Conservation (phyloP, 2,113 vertebrate species). For the Notarius quadriscutis region DNA sequence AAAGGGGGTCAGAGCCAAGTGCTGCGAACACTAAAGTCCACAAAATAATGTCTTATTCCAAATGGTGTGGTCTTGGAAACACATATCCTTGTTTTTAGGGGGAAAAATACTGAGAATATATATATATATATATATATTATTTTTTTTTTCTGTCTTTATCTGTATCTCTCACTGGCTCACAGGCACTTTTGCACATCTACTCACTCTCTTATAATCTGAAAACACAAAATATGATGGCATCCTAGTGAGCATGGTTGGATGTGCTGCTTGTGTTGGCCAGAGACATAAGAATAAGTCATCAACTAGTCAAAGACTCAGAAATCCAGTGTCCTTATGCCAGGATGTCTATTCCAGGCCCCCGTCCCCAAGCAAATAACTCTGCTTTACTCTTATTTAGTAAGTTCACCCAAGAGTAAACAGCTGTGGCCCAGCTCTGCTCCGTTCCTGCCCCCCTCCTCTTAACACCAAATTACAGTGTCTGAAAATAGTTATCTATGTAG, state of each 20-base stretch:
- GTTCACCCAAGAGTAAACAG: slow-evolving; percentile 68
- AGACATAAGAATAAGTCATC: slow-evolving; percentile 54
- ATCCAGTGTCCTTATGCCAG: slow-evolving; percentile 61
- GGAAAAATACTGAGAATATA: background rate
- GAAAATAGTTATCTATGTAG: slow-evolving; percentile 52
- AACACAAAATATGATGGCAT: slow-evolving; percentile 13
- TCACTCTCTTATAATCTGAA: slow-evolving; percentile 18
- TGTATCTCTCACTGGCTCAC: background rate
- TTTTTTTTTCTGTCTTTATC: background rate
- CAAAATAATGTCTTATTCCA: slow-evolving; percentile 20
- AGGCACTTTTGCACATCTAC: background rate
- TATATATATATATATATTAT: no score
- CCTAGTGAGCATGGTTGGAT: background rate
- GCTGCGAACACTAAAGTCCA: slow-evolving; percentile 3
- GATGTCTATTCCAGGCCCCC: slow-evolving; percentile 61
- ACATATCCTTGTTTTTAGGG: background rate
- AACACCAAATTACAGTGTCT: slow-evolving; percentile 49
- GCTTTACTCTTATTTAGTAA: slow-evolving; percentile 72
- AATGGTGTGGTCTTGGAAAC: slow-evolving; percentile 29
- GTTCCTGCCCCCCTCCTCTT: slow-evolving; percentile 35
- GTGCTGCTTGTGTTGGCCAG: slow-evolving; percentile 62
- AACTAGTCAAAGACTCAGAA: slow-evolving; percentile 52
- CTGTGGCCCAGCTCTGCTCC: slow-evolving; percentile 41
- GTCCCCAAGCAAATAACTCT: slow-evolving; percentile 58
- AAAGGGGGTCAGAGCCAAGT: slow-evolving; percentile 18